Percentiles rank a stretch among this genome's conserved stretches.
Evolutionary conservation across 2,888 invertebrate species (phyloP).

Genomic region (Beris morrisii): DNA sequence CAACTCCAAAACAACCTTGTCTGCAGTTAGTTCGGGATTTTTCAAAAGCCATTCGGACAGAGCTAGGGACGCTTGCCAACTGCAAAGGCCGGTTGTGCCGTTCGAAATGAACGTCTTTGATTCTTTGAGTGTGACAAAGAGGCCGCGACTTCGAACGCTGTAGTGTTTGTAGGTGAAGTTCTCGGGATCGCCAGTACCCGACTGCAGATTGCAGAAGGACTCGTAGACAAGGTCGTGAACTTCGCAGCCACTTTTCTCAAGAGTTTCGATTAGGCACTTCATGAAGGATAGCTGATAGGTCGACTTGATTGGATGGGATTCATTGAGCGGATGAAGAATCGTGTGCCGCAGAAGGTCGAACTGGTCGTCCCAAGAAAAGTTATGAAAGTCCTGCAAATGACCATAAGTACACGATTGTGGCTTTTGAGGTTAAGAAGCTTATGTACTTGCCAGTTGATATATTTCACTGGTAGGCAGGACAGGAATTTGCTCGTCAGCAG

Average conservation of each 20-base stretch:
- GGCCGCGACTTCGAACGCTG: constrained; percentile 47
- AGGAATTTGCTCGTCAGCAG: constrained; percentile 48
- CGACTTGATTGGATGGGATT: constrained; percentile 64
- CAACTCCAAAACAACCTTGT: constrained; percentile 69
- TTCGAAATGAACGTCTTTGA: constrained; percentile 71
- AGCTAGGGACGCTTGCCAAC: constrained; percentile 77
- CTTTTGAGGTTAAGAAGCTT: background rate
- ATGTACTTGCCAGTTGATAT: constrained; percentile 46
- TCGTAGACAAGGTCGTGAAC: constrained; percentile 69
- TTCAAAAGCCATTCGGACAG: constrained; percentile 71
- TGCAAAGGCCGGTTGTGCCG: constrained; percentile 78
- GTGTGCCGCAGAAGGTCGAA: constrained; percentile 55
- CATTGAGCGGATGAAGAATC: constrained; percentile 59
- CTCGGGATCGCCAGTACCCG: constrained; percentile 47
- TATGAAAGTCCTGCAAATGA: background rate
- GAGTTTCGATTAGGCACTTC: constrained; percentile 63
- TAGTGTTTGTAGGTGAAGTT: constrained; percentile 68
- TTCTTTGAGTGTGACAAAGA: constrained; percentile 66
- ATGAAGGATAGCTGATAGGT: constrained; percentile 68
- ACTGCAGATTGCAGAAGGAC: constrained; percentile 61
- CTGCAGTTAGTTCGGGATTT: constrained; percentile 59
- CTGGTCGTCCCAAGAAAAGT: constrained; percentile 20
- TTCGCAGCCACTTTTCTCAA: constrained; percentile 61
- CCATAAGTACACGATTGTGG: background rate
- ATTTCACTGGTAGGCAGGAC: constrained; percentile 49